These are phyloP conservation scores for Tetranychus piercei DNA, from an alignment of 2,888 invertebrate species.

Conservation along the genomic window DNA sequence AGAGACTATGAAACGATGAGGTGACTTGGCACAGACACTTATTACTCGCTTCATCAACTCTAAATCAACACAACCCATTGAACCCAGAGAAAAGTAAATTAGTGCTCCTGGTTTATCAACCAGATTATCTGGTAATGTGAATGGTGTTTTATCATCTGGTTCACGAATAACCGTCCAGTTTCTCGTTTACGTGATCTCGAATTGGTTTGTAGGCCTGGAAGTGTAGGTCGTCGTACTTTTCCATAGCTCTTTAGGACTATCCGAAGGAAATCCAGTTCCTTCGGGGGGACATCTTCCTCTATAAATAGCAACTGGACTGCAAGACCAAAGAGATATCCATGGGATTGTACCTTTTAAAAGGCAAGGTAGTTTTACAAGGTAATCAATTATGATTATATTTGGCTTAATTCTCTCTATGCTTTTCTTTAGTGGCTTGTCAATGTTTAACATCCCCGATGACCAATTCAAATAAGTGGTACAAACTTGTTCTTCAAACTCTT, in stretches of 20 bases:
- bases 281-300: background rate
- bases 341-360: background rate
- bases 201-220: background rate
- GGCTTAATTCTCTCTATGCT: background rate
- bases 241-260: background rate
- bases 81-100: background rate
- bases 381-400: background rate
- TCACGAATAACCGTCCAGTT: background rate
- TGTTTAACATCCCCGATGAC: background rate
- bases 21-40: background rate
- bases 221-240: background rate
- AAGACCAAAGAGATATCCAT: background rate
- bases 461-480: background rate
- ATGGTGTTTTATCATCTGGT: background rate
- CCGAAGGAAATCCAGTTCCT: background rate
- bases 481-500: background rate
- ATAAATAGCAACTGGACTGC: background rate
- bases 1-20: background rate
- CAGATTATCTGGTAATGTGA: background rate
- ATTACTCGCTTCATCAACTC: background rate
- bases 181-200: background rate
- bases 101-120: background rate
- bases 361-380: background rate
- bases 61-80: background rate
- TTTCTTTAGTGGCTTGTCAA: background rate